Percentiles rank a stretch among this genome's conserved stretches.
Evolutionary conservation across 2,888 invertebrate species (phyloP).

Genomic region (Drosophila monieri): DNA sequence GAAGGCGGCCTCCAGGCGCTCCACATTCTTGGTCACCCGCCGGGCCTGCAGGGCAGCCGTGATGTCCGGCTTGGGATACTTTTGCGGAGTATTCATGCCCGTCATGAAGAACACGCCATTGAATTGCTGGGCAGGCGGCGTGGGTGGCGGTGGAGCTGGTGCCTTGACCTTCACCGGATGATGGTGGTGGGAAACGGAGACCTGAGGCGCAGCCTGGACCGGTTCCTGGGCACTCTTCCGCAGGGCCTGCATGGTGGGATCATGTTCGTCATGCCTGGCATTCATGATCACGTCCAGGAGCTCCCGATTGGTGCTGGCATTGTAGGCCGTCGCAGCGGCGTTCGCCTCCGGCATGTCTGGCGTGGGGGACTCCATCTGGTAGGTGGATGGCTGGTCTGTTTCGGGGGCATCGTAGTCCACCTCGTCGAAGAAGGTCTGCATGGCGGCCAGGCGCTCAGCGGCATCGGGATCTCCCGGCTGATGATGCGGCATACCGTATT

Average conservation of each 20-base stretch:
- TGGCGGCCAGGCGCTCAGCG: constrained; percentile 71
- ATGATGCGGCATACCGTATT: constrained; percentile 84
- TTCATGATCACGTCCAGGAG: constrained; percentile 86
- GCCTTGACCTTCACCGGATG: constrained; percentile 31
- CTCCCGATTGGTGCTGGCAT: constrained; percentile 85
- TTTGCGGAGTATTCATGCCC: constrained; percentile 85
- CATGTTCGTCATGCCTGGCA: constrained; percentile 84
- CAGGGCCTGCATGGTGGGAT: constrained; percentile 82
- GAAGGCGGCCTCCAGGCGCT: constrained; percentile 87
- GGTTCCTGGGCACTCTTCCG: constrained; percentile 70
- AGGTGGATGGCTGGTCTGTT: constrained; percentile 63
- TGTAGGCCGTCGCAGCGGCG: constrained; percentile 68
- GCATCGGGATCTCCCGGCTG: constrained; percentile 80
- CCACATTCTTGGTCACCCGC: constrained; percentile 90
- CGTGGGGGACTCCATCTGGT: constrained; percentile 65
- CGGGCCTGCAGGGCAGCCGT: constrained; percentile 86
- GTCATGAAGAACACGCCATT: constrained; percentile 87
- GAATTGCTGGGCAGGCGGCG: constrained; percentile 84
- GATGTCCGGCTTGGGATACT: constrained; percentile 84
- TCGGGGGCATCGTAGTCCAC: constrained; percentile 76
- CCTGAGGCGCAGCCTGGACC: constrained; percentile 5
- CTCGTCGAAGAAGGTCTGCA: constrained; percentile 82
- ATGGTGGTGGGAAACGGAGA: constrained; percentile 14
- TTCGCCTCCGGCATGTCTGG: constrained; percentile 76
- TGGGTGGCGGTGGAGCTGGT: constrained; percentile 58